Percentiles rank a stretch among this genome's conserved stretches.
phyloP scores from a whole-genome alignment of 2,888 invertebrate species.

The Bursaphelenchus okinawaensis region DNA sequence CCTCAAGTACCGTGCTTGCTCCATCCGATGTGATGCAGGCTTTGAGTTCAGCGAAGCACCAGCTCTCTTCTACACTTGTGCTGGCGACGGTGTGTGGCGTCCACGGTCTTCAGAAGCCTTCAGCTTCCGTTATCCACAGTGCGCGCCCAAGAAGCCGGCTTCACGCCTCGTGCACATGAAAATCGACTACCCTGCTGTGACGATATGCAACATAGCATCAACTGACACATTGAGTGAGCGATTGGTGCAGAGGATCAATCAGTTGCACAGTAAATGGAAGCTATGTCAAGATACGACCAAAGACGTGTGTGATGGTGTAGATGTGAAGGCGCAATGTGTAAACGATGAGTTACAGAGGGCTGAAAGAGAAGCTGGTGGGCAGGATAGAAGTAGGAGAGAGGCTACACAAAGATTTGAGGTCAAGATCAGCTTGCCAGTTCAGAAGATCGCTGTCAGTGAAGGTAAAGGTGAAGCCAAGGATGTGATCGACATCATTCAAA shows the following conservation, averaged over 20 bases:
- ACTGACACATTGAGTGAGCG: constrained; percentile 65
- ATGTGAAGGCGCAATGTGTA: constrained; percentile 76
- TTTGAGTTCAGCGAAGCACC: constrained; percentile 76
- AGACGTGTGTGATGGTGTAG: constrained; percentile 63
- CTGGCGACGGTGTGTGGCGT: constrained; percentile 95
- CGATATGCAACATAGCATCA: constrained; percentile 88
- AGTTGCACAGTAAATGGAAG: constrained; percentile 89
- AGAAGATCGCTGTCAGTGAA: constrained; percentile 13
- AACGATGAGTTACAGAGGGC: constrained; percentile 6
- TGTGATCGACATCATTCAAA: constrained; percentile 70
- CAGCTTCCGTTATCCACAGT: constrained; percentile 55
- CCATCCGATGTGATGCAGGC: constrained; percentile 63
- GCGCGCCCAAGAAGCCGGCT: constrained; percentile 75
- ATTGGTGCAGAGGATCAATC: constrained; percentile 79
- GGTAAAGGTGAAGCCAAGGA: constrained; percentile 47
- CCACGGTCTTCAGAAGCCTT: constrained; percentile 62
- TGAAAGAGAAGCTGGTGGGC: constrained; percentile 14
- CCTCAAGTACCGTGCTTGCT: constrained; percentile 72
- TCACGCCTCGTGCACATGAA: constrained; percentile 86
- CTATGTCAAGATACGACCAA: constrained; percentile 70
- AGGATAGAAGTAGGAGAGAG: constrained; percentile 8
- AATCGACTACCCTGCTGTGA: constrained; percentile 92
- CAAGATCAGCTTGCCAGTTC: constrained; percentile 63
- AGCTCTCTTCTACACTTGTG: constrained; percentile 94
- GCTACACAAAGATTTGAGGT: constrained; percentile 16